phyloP scores from a whole-genome alignment of 2,888 invertebrate species.

The Muschampia plurimacula region DNA sequence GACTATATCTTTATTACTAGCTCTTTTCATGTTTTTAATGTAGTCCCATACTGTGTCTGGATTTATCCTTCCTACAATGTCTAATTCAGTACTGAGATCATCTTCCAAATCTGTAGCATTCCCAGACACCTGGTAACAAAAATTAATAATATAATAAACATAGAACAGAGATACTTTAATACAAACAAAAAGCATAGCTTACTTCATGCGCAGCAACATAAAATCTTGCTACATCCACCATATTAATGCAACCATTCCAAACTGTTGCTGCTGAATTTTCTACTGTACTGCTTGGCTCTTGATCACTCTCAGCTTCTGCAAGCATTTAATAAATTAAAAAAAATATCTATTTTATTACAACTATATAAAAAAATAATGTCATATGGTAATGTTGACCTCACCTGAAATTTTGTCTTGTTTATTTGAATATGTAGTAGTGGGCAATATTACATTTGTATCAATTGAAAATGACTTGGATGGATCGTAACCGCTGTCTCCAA shows the following conservation, averaged over 20 bases:
- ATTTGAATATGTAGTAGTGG: conserved; percentile 55
- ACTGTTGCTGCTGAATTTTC: conserved; percentile 81
- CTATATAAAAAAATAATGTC: not conserved
- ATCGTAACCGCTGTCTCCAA: conserved; percentile 63
- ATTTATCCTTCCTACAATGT: conserved; percentile 96
- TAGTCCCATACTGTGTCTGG: conserved; percentile 98
- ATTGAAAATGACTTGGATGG: conserved; percentile 65
- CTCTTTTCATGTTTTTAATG: conserved; percentile 94
- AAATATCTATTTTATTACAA: not conserved
- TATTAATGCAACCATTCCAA: conserved; percentile 95
- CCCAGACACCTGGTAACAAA: conserved; percentile 81
- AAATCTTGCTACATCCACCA: conserved; percentile 96
- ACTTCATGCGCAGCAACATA: conserved; percentile 93
- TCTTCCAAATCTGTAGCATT: conserved; percentile 88
- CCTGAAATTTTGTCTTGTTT: conserved; percentile 70
- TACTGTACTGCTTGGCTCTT: conserved; percentile 93
- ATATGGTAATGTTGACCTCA: conserved; percentile 43
- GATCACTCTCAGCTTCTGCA: conserved; percentile 88
- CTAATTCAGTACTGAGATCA: conserved; percentile 91
- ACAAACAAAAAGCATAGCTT: not conserved
- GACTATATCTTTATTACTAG: conserved; percentile 94
- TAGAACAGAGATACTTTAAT: no score
- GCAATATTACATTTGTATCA: conserved; percentile 58
- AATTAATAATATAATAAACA: not conserved
- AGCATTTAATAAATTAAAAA: not conserved